Evolutionary conservation across 2,888 invertebrate genomes (phyloP).

Genomic region (Hirtodrosophila cameraria): DNA sequence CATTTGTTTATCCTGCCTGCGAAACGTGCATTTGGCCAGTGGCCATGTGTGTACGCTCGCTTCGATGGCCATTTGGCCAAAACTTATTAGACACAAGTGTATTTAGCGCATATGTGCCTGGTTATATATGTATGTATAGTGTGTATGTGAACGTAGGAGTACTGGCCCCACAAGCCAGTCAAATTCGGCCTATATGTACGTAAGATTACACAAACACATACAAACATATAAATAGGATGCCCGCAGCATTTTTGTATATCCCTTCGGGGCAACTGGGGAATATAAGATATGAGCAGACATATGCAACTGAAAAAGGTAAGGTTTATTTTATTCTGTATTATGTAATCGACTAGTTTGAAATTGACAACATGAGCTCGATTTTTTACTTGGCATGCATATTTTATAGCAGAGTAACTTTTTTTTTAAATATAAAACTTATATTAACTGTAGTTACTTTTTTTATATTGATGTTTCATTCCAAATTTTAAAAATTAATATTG

Average conservation of each 20-base stretch:
- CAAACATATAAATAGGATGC: slow-evolving; percentile 42
- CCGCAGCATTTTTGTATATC: slow-evolving; percentile 24
- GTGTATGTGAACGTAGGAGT: slow-evolving; percentile 56
- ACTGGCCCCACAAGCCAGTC: slow-evolving; percentile 20
- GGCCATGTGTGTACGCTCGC: slow-evolving; percentile 36
- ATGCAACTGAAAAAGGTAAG: slow-evolving; percentile 4
- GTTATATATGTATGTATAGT: slow-evolving; percentile 11
- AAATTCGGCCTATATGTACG: slow-evolving; percentile 10
- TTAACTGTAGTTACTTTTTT: too few relatives aligned
- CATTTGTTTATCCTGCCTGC: slow-evolving; percentile 70
- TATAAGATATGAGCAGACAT: background rate
- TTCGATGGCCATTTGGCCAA: slow-evolving; percentile 68
- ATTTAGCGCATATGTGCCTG: slow-evolving; percentile 66
- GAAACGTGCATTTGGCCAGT: slow-evolving; percentile 6
- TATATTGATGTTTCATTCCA: too few relatives aligned
- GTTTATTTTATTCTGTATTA: background rate
- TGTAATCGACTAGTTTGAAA: background rate
- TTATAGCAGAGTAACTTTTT: background rate
- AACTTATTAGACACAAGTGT: slow-evolving; percentile 78
- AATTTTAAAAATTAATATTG: too few relatives aligned
- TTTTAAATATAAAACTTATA: too few relatives aligned
- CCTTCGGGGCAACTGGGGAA: background rate
- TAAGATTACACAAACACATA: slow-evolving; percentile 16
- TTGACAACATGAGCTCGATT: background rate
- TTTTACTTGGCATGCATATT: background rate